These are phyloP conservation scores for Mesorhabditis spiculigera DNA, from an alignment of 2,888 invertebrate genomes.

Conservation along the genomic window DNA sequence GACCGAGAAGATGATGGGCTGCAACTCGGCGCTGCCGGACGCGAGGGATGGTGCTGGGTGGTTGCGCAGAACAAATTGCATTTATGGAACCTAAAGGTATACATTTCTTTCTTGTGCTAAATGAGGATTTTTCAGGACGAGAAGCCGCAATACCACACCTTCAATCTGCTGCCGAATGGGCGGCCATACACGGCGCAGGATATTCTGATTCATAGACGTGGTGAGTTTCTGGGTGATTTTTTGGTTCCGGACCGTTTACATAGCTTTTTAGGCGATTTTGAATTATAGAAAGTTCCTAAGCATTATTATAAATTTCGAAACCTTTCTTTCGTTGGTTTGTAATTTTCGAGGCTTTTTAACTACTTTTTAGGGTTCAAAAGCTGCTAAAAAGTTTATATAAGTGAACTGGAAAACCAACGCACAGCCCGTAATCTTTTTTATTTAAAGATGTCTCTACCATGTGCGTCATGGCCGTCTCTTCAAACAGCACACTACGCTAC, in stretches of 20 bases:
- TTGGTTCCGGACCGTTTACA: too few relatives aligned
- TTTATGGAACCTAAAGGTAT: background rate
- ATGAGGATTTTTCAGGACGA: background rate
- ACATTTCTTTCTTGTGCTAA: background rate
- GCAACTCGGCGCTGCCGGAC: background rate
- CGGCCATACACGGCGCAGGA: background rate
- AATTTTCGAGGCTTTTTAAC: too few relatives aligned
- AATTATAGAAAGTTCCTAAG: too few relatives aligned
- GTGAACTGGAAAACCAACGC: too few relatives aligned
- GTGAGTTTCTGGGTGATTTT: background rate
- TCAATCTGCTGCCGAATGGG: background rate
- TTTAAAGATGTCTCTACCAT: background rate
- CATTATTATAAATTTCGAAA: too few relatives aligned
- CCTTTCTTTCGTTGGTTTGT: too few relatives aligned
- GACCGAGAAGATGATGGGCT: background rate
- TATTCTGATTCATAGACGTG: background rate
- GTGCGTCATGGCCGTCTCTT: background rate
- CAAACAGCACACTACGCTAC: background rate
- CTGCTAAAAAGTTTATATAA: too few relatives aligned
- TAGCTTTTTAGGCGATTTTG: too few relatives aligned
- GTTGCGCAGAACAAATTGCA: slow-evolving; percentile 1
- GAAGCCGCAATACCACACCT: background rate
- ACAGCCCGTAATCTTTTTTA: background rate
- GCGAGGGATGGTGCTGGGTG: background rate
- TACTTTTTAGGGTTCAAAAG: too few relatives aligned